Conservation (phyloP, 1,140 invertebrate species). For the Penaeus vannamei region DNA sequence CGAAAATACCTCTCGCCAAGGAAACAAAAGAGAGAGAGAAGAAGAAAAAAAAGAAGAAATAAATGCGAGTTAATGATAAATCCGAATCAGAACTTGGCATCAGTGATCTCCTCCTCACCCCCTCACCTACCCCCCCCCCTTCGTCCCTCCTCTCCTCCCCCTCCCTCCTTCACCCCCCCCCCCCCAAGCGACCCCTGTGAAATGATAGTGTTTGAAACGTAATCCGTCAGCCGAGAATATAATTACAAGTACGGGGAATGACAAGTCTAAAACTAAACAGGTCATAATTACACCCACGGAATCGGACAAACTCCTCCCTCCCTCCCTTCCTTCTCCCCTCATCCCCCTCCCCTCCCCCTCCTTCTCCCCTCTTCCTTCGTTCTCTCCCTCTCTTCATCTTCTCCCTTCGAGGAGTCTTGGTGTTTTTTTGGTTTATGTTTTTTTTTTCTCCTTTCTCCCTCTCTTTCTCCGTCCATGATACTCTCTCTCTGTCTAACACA, state of each 20-base stretch:
- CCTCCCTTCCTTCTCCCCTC: neutral
- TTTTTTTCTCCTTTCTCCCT: no score
- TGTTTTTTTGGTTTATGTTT: no score
- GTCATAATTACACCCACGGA: slow-evolving; percentile 51
- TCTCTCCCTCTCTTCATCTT: neutral
- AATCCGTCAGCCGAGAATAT: slow-evolving; percentile 51
- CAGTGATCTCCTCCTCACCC: neutral
- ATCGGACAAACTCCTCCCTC: slow-evolving; percentile 33
- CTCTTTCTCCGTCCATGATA: neutral
- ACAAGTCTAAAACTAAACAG: slow-evolving; percentile 60
- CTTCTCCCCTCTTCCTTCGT: neutral
- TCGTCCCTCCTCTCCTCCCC: neutral
- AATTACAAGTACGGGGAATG: slow-evolving; percentile 58
- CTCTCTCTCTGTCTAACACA: neutral
- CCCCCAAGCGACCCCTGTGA: slow-evolving; percentile 12
- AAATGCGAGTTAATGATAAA: slow-evolving; percentile 42
- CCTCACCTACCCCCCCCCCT: neutral
- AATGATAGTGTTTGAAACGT: slow-evolving; percentile 48
- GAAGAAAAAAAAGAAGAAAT: slow-evolving; percentile 1
- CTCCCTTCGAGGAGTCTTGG: no score
- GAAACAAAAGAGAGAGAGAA: slow-evolving; percentile 10
- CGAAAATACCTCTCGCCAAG: no score
- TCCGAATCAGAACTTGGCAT: neutral
- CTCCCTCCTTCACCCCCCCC: neutral
- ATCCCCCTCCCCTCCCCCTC: neutral